Conservation (phyloP, 1,140 invertebrate genomes). For the Lerema accius region DNA sequence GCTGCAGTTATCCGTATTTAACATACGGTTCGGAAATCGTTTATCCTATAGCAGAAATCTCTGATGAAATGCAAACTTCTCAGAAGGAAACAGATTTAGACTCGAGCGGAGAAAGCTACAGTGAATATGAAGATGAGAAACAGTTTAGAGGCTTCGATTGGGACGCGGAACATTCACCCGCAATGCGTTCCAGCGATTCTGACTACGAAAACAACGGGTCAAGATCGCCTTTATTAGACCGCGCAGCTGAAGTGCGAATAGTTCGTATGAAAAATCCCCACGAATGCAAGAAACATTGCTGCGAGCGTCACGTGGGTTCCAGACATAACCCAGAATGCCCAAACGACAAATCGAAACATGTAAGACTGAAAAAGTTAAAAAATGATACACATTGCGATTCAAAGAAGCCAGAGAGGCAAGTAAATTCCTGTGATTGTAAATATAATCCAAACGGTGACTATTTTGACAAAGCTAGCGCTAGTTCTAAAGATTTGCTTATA, state of each 20-base stretch:
- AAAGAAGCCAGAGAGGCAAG: constrained; percentile 52
- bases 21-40: constrained; percentile 90
- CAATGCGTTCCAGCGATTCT: constrained; percentile 79
- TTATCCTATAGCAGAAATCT: constrained; percentile 92
- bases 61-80: constrained; percentile 89
- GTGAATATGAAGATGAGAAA: constrained; percentile 84
- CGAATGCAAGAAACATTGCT: constrained; percentile 73
- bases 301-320: constrained; percentile 59
- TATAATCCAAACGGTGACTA: constrained; percentile 65
- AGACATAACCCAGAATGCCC: constrained; percentile 63
- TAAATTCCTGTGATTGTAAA: constrained; percentile 63
- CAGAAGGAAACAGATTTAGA: constrained; percentile 86
- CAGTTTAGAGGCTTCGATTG: constrained; percentile 81
- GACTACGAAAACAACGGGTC: constrained; percentile 85
- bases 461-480: constrained; percentile 84
- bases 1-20: constrained; percentile 84
- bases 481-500: constrained; percentile 86
- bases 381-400: constrained; percentile 54
- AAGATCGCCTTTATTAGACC: constrained; percentile 83
- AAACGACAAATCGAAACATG: constrained; percentile 71
- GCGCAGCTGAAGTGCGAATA: constrained; percentile 65
- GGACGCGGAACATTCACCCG: constrained; percentile 77
- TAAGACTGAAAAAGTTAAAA: constrained; percentile 79
- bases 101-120: constrained; percentile 80
- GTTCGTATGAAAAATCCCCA: constrained; percentile 69